Percentiles rank a stretch among this genome's conserved stretches.
phyloP scores from a whole-genome alignment of 2,797 vertebrate genomes.

The Neosilurus hyrtlii region DNA sequence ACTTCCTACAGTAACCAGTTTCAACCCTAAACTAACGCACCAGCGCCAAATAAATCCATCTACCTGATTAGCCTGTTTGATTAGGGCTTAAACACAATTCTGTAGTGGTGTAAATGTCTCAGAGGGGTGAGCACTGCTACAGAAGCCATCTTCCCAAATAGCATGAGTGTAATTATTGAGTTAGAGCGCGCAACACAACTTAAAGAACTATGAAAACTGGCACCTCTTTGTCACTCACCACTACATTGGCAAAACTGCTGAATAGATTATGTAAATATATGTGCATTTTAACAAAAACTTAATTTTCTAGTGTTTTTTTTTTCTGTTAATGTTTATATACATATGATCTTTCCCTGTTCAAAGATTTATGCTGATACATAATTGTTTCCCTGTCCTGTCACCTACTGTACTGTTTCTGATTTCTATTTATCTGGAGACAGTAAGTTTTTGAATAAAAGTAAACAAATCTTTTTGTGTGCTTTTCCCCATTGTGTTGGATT shows the following conservation, averaged over 20 bases:
- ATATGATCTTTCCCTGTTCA: slow-evolving; percentile 54
- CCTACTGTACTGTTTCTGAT: slow-evolving; percentile 99
- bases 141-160: slow-evolving; percentile 45
- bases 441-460: slow-evolving; percentile 99
- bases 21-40: slow-evolving; percentile 11
- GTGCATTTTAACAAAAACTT: slow-evolving; percentile 79
- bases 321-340: slow-evolving; percentile 56
- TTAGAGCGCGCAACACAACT: slow-evolving; percentile 76
- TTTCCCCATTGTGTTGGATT: not conserved
- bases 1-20: slow-evolving; percentile 22
- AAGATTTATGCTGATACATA: slow-evolving; percentile 71
- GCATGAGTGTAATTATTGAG: slow-evolving; percentile 70
- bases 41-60: slow-evolving; percentile 22
- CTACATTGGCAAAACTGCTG: slow-evolving; percentile 99
- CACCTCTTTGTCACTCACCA: slow-evolving; percentile 96
- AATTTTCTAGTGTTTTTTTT: slow-evolving; percentile 61
- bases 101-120: not conserved
- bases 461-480: slow-evolving; percentile 87
- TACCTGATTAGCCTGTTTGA: slow-evolving; percentile 20
- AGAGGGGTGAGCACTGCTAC: not conserved
- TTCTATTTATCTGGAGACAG: slow-evolving; percentile 99
- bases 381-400: slow-evolving; percentile 94
- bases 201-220: slow-evolving; percentile 74
- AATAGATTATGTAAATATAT: slow-evolving; percentile 84
- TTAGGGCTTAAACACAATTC: not conserved